These are phyloP conservation scores for Leptinotarsa peninsularis DNA, from an alignment of 2,888 invertebrate species.

Conservation along the genomic window DNA sequence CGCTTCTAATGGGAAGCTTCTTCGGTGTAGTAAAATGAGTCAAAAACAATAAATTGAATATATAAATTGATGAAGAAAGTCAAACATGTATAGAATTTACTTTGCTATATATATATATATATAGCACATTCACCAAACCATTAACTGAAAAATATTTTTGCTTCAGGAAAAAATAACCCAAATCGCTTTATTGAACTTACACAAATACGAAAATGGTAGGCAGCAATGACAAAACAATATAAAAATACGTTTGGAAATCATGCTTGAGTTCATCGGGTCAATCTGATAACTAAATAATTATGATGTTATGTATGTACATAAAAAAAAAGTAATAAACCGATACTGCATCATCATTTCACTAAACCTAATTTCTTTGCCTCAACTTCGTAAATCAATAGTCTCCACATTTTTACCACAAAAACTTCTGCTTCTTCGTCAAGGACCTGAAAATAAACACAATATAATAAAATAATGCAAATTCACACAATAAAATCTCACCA, in stretches of 20 bases:
- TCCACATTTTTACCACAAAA: slow-evolving; percentile 99
- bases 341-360: slow-evolving; percentile 72
- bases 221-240: slow-evolving; percentile 1
- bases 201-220: background rate
- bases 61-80: too few species aligned
- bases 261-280: background rate
- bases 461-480: background rate
- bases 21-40: too few species aligned
- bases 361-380: slow-evolving; percentile 97
- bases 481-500: slow-evolving; percentile 75
- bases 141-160: background rate
- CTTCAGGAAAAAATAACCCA: background rate
- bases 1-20: too few species aligned
- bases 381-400: slow-evolving; percentile 98
- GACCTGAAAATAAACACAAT: slow-evolving; percentile 74
- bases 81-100: too few species aligned
- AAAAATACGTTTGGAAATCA: slow-evolving; percentile 15
- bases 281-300: slow-evolving; percentile 21
- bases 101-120: too few species aligned
- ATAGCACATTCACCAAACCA: too few species aligned
- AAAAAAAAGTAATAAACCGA: slow-evolving; percentile 29
- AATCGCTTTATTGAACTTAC: slow-evolving; percentile 1
- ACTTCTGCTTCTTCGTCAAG: slow-evolving; percentile 99
- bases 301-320: slow-evolving; percentile 32
- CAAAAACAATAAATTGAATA: too few species aligned